A percentile compares a stretch with the other conserved stretches of the same genome.
These are phyloP conservation scores for Arizona elegans DNA, from an alignment of 2,113 vertebrate genomes.

Conservation along the genomic window DNA sequence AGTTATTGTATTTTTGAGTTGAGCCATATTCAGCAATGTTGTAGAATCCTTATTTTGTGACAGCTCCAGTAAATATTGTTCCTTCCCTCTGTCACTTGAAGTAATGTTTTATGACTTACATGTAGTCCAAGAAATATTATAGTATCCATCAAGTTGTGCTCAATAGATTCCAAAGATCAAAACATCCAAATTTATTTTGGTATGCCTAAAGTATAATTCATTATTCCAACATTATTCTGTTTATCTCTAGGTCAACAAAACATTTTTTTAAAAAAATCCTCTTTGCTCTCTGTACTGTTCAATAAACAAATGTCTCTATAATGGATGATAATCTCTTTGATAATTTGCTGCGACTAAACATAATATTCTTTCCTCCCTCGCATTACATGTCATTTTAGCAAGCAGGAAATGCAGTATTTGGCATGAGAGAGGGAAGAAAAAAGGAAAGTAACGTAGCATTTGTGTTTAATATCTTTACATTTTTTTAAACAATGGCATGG, in stretches of 20 bases:
- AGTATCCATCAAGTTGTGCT: constrained; percentile 26
- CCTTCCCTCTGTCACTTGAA: constrained; percentile 46
- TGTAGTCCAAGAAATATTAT: constrained; percentile 36
- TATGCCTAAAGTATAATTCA: constrained; percentile 15
- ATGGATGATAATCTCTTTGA: constrained; percentile 48
- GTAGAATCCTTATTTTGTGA: constrained; percentile 12
- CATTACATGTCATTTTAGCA: constrained; percentile 52
- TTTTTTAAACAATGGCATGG: constrained; percentile 38
- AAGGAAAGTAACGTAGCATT: constrained; percentile 46
- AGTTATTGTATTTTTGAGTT: constrained; percentile 35
- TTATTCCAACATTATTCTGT: constrained; percentile 27
- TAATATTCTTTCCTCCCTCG: constrained; percentile 58
- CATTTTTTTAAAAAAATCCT: not conserved
- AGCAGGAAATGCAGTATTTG: constrained; percentile 54
- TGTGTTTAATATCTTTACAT: constrained; percentile 57
- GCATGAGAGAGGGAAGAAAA: constrained; percentile 52
- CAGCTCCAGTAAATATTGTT: constrained; percentile 41
- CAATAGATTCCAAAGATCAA: constrained; percentile 9
- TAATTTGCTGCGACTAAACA: constrained; percentile 53
- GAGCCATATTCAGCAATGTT: constrained; percentile 43
- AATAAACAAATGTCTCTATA: constrained; percentile 58
- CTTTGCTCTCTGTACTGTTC: constrained; percentile 16
- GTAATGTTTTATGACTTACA: constrained; percentile 34
- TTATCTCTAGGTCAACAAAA: constrained; percentile 30
- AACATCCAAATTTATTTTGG: constrained; percentile 6